These are phyloP conservation scores for Platycercus adscitus DNA, from an alignment of 2,113 vertebrate species.

Conservation along the genomic window DNA sequence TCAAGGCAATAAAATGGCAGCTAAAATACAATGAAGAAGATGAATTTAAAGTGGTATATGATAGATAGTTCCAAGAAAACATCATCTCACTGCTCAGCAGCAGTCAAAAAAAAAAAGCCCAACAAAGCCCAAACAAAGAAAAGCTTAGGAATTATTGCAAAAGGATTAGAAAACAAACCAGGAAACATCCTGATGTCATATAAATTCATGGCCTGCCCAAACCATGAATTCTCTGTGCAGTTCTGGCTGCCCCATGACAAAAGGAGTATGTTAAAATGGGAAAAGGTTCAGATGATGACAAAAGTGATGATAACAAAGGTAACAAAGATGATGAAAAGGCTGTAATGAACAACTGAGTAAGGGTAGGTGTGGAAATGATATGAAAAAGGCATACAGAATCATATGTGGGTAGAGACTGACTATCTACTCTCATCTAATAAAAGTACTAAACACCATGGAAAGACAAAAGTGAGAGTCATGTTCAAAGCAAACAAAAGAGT, in stretches of 20 bases:
- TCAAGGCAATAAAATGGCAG: constrained; percentile 21
- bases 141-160: background rate
- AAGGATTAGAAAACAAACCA: background rate
- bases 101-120: background rate
- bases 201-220: background rate
- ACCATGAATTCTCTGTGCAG: background rate
- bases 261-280: background rate
- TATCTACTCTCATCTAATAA: background rate
- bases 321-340: background rate
- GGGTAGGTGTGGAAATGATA: background rate
- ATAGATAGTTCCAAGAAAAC: background rate
- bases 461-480: background rate
- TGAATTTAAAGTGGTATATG: background rate
- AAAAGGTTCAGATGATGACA: background rate
- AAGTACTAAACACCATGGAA: background rate
- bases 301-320: background rate
- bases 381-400: background rate
- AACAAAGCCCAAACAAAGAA: background rate
- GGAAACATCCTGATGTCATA: background rate
- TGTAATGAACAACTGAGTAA: background rate
- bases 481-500: background rate
- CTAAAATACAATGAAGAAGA: background rate
- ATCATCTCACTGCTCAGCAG: background rate
- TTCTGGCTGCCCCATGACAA: background rate
- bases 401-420: background rate